Conservation (phyloP, 2,113 vertebrate species). For the Bos indicus region DNA sequence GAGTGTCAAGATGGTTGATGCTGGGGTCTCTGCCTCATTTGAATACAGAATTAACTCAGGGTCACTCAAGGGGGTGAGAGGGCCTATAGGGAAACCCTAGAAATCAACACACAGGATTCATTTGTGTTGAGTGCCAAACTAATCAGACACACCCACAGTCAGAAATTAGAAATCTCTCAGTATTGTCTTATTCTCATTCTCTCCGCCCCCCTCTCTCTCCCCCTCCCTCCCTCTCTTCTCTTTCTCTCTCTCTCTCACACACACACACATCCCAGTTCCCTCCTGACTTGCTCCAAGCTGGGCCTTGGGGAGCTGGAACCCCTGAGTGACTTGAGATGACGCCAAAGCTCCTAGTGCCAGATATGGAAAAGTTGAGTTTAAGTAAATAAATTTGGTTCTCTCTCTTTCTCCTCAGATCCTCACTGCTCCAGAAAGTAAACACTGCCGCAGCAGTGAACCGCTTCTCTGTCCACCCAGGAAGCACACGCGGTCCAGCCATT, state of each 20-base stretch:
- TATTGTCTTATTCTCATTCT: background rate
- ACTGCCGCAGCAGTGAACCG: background rate
- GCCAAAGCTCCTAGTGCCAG: constrained; percentile 51
- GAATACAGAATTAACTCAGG: background rate
- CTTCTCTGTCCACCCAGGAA: background rate
- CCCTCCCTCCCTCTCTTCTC: background rate
- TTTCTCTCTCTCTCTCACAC: background rate
- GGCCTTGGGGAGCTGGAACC: constrained; percentile 20
- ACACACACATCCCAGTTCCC: background rate
- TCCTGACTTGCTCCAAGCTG: background rate
- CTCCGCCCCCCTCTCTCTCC: background rate
- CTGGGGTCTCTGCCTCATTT: background rate
- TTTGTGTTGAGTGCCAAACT: background rate
- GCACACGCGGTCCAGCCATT: background rate
- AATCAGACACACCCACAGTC: background rate
- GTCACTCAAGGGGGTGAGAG: background rate
- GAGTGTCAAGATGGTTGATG: background rate
- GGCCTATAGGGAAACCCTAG: background rate
- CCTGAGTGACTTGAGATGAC: constrained; percentile 34
- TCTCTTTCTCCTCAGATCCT: background rate
- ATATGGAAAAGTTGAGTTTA: constrained; percentile 59
- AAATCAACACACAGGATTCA: background rate
- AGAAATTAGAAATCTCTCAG: background rate
- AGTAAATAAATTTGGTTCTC: constrained; percentile 49
- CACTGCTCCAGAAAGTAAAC: constrained; percentile 52